phyloP scores from a whole-genome alignment of 2,113 vertebrate genomes.

The Malurus cyaneus region DNA sequence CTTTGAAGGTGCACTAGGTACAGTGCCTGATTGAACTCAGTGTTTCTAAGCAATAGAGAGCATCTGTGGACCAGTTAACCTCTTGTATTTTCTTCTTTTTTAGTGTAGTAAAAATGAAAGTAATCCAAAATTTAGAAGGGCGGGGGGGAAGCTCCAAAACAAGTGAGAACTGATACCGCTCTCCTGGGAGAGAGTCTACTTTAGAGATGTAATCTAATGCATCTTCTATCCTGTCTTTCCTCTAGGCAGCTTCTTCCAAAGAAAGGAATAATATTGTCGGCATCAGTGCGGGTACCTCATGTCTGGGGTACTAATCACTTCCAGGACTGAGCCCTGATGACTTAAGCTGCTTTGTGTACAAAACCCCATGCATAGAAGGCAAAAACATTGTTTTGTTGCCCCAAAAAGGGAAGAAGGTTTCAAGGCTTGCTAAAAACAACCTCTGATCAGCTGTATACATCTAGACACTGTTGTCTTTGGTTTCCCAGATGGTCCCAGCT shows the following conservation, averaged over 20 bases:
- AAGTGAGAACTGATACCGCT: neutral
- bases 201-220: neutral
- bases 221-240: neutral
- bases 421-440: slow-evolving; percentile 25
- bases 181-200: neutral
- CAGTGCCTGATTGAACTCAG: neutral
- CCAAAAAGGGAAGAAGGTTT: slow-evolving; percentile 28
- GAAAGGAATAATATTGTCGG: neutral
- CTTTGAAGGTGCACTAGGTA: neutral
- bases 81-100: neutral
- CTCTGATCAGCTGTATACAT: neutral
- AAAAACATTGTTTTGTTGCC: neutral
- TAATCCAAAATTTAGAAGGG: neutral
- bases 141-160: rapidly evolving
- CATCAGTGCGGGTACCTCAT: neutral
- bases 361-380: neutral
- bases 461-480: slow-evolving; percentile 8
- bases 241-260: neutral
- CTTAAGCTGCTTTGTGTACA: neutral
- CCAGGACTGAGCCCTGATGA: neutral
- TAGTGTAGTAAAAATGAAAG: neutral
- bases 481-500: slow-evolving; percentile 31
- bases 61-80: neutral
- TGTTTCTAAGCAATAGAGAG: neutral
- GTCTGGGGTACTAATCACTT: neutral